A percentile compares a stretch with the other conserved stretches of the same genome.
phyloP scores from a whole-genome alignment of 1,140 invertebrate species.

The Oryctes rhinoceros region DNA sequence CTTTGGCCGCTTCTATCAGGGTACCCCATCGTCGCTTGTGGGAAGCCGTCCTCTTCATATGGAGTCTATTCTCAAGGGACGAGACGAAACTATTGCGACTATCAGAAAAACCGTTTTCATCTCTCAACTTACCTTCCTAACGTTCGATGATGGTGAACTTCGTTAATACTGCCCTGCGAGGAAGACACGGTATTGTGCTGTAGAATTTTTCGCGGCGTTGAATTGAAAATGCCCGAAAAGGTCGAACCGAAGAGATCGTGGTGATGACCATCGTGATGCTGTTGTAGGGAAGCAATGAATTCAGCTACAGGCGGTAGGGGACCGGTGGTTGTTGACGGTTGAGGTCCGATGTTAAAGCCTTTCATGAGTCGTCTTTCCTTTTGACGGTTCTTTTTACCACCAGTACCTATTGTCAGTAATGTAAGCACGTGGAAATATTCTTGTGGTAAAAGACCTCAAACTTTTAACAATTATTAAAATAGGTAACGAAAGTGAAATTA shows the following conservation, averaged over 20 bases:
- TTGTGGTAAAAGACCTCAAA: too few relatives aligned
- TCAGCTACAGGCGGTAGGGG: conserved; percentile 78
- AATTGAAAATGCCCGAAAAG: conserved; percentile 62
- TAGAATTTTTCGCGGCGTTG: conserved; percentile 56
- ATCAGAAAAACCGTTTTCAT: too few relatives aligned
- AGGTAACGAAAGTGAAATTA: too few relatives aligned
- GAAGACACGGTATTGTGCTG: conserved; percentile 59
- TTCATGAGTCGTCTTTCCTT: conserved; percentile 93
- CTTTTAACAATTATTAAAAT: too few relatives aligned
- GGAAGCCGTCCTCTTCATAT: conserved; percentile 68
- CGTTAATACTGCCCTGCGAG: conserved; percentile 60
- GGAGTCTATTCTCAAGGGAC: conserved; percentile 57
- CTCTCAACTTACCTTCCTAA: conserved; percentile 50
- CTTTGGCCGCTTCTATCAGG: conserved; percentile 84
- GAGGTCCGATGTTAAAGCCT: conserved; percentile 87
- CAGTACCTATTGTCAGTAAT: conserved; percentile 69
- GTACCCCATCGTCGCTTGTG: conserved; percentile 81
- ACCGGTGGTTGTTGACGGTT: conserved; percentile 67
- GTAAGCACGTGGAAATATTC: too few relatives aligned
- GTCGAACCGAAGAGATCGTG: conserved; percentile 64
- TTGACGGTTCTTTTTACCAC: conserved; percentile 92
- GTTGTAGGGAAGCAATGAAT: conserved; percentile 75
- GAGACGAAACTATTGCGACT: too few relatives aligned
- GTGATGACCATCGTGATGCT: conserved; percentile 62
- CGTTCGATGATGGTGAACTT: conserved; percentile 54